phyloP scores from a whole-genome alignment of 2,797 vertebrate genomes.

The Apodemus agrarius region DNA sequence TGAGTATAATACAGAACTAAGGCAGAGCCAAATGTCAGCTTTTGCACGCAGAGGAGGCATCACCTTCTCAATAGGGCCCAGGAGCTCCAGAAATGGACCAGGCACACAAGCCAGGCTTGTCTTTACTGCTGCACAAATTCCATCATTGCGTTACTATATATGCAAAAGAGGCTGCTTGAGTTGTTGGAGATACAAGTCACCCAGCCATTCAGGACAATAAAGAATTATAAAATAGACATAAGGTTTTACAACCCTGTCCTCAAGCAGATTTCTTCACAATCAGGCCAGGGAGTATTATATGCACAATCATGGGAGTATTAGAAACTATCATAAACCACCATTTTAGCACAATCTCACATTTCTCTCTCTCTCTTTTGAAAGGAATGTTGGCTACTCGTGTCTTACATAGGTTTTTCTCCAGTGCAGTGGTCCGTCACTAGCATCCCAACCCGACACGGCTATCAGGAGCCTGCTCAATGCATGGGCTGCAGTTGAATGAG shows the following conservation, averaged over 20 bases:
- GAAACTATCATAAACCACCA: background rate
- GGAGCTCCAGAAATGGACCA: background rate
- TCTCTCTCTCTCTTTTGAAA: background rate
- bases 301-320: background rate
- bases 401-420: background rate
- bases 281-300: background rate
- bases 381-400: background rate
- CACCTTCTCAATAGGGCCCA: background rate
- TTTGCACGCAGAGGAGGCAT: background rate
- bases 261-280: background rate
- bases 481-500: constrained; percentile 68
- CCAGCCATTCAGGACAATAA: background rate
- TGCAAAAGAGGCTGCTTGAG: constrained; percentile 25
- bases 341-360: background rate
- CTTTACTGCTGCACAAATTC: background rate
- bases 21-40: background rate
- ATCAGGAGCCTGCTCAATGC: background rate
- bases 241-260: background rate
- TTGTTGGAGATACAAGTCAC: background rate
- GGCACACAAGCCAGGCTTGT: background rate
- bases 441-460: background rate
- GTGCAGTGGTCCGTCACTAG: constrained; percentile 2
- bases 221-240: background rate
- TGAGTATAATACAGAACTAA: background rate
- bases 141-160: background rate